Conservation (phyloP, 2,888 invertebrate species). For the Bombylius major region DNA sequence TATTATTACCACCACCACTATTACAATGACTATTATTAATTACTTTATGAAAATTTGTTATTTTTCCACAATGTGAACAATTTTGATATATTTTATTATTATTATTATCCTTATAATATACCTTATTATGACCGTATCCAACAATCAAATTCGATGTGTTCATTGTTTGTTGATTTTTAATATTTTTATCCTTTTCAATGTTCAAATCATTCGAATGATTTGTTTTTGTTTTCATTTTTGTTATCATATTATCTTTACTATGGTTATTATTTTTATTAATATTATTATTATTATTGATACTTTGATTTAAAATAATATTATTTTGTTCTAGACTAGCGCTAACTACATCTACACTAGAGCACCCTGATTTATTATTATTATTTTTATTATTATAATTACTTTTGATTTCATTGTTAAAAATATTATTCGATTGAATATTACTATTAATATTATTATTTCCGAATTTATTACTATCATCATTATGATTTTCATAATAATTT, state of each 20-base stretch:
- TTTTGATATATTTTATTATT: neutral
- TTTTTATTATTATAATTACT: conserved; percentile 8
- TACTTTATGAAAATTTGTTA: too few species aligned
- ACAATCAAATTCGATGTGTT: neutral
- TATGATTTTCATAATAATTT: neutral
- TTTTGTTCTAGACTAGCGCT: conserved; percentile 10
- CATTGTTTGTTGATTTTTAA: neutral
- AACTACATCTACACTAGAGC: conserved; percentile 13
- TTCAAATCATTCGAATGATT: too few species aligned
- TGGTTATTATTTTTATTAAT: neutral
- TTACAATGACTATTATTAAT: neutral
- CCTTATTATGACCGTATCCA: conserved; percentile 5
- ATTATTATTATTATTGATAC: conserved; percentile 1
- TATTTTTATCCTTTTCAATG: too few species aligned
- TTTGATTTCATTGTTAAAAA: neutral
- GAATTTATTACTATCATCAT: neutral
- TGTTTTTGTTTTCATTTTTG: too few species aligned
- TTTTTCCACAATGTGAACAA: neutral
- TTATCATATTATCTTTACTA: neutral
- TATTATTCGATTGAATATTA: neutral
- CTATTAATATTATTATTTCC: conserved; percentile 2
- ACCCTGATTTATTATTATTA: conserved; percentile 15
- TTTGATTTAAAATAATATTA: conserved; percentile 4
- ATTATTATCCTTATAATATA: conserved; percentile 9
- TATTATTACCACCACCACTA: neutral